phyloP scores from a whole-genome alignment of 2,888 invertebrate species.

The Piscicola geometra region DNA sequence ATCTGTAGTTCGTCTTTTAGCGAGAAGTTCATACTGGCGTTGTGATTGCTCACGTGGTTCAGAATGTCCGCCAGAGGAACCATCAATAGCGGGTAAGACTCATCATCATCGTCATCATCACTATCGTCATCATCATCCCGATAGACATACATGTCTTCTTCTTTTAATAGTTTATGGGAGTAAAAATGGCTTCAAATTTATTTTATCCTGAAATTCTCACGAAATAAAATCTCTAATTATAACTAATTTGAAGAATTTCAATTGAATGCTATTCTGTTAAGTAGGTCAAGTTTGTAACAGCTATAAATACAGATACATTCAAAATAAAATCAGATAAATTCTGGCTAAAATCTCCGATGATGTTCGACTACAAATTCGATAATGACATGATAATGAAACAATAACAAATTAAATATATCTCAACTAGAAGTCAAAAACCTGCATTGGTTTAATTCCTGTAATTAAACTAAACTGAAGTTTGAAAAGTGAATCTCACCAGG shows the following conservation, averaged over 20 bases:
- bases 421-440: not conserved
- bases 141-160: slow-evolving; percentile 49
- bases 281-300: no score
- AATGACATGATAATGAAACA: no score
- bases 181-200: not conserved
- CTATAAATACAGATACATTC: no score
- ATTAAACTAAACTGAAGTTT: not conserved
- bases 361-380: no score
- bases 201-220: slow-evolving; percentile 34
- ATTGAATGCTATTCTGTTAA: no score
- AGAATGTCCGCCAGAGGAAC: slow-evolving; percentile 56
- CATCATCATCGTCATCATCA: slow-evolving; percentile 37
- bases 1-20: slow-evolving; percentile 50
- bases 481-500: slow-evolving; percentile 39
- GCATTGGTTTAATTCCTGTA: not conserved
- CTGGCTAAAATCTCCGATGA: no score
- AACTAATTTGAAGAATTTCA: no score
- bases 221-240: not conserved
- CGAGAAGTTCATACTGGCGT: slow-evolving; percentile 53
- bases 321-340: no score
- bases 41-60: slow-evolving; percentile 54
- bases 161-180: slow-evolving; percentile 36
- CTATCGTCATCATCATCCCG: slow-evolving; percentile 45
- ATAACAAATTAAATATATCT: not conserved
- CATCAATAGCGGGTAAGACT: slow-evolving; percentile 51